phyloP scores from a whole-genome alignment of 2,797 vertebrate species.

The Diceros bicornis region DNA sequence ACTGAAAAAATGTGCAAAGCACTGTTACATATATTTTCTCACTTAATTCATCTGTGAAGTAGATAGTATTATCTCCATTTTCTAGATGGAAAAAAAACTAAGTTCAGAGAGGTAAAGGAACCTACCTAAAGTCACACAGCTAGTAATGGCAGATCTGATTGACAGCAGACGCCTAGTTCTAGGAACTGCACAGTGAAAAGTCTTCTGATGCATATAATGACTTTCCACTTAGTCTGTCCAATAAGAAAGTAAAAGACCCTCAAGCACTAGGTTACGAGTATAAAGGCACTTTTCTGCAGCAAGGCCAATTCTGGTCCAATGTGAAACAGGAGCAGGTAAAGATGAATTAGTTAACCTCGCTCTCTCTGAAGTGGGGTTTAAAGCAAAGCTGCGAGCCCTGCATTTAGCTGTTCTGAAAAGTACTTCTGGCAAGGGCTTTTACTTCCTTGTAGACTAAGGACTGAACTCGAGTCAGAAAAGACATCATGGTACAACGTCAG shows the following conservation, averaged over 20 bases:
- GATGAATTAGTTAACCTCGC: constrained; percentile 50
- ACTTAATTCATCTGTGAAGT: not conserved
- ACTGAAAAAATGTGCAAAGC: not conserved
- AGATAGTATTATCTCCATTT: constrained; percentile 29
- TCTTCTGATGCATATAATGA: not conserved
- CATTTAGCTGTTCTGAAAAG: constrained; percentile 1
- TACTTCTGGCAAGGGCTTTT: not conserved
- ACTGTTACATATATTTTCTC: not conserved
- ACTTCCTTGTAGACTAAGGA: not conserved
- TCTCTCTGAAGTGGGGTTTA: constrained; percentile 52
- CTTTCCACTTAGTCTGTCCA: constrained; percentile 47
- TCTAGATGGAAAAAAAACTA: not conserved
- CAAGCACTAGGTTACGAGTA: not conserved
- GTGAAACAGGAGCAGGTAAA: constrained; percentile 65
- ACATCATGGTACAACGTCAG: not conserved
- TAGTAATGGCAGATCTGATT: not conserved
- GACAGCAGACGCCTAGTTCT: not conserved
- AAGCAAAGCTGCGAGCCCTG: not conserved
- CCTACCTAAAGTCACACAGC: constrained; percentile 30
- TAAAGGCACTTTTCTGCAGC: constrained; percentile 57
- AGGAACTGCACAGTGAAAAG: constrained; percentile 33
- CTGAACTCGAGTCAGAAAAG: constrained; percentile 41
- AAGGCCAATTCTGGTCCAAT: constrained; percentile 28
- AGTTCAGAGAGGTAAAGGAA: constrained; percentile 61
- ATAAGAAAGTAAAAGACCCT: constrained; percentile 52